phyloP scores from a whole-genome alignment of 2,113 vertebrate genomes.

The Planiliza haematocheilus region DNA sequence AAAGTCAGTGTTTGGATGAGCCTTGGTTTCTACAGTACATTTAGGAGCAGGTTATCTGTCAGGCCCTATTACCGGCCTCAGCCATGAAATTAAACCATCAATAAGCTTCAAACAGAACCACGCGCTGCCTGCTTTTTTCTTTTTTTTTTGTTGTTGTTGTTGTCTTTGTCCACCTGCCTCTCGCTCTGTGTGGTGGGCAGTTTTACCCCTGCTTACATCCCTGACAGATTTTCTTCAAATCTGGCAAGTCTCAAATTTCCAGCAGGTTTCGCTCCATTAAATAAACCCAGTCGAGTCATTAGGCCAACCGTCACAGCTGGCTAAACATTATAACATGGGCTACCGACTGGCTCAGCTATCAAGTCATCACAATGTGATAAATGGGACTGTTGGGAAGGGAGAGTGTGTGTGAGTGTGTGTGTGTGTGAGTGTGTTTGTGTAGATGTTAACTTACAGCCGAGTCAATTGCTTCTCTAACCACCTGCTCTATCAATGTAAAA shows the following conservation, averaged over 20 bases:
- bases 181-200: conserved; percentile 21
- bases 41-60: conserved; percentile 31
- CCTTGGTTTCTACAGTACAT: conserved; percentile 3
- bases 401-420: not conserved
- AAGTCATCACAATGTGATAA: conserved; percentile 65
- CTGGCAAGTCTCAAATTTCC: conserved; percentile 64
- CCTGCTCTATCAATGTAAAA: conserved; percentile 25
- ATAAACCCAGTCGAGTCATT: conserved; percentile 68
- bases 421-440: conserved; percentile 23
- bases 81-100: conserved; percentile 36
- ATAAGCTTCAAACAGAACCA: conserved; percentile 29
- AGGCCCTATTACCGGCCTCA: conserved; percentile 7
- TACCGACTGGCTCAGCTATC: conserved; percentile 67
- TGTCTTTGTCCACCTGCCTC: conserved; percentile 42
- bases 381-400: conserved; percentile 30
- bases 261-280: conserved; percentile 68
- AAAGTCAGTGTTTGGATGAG: conserved; percentile 3
- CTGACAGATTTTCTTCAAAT: conserved; percentile 55
- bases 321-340: conserved; percentile 68
- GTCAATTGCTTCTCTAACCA: conserved; percentile 30
- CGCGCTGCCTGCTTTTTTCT: conserved; percentile 15
- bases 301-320: conserved; percentile 73
- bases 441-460: conserved; percentile 34
- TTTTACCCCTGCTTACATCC: conserved; percentile 37
- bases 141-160: no score